Evolutionary conservation across 2,113 vertebrate species (phyloP), one percentile per base, ranked within the genome.

Genomic region (Pavo muticus): DNA sequence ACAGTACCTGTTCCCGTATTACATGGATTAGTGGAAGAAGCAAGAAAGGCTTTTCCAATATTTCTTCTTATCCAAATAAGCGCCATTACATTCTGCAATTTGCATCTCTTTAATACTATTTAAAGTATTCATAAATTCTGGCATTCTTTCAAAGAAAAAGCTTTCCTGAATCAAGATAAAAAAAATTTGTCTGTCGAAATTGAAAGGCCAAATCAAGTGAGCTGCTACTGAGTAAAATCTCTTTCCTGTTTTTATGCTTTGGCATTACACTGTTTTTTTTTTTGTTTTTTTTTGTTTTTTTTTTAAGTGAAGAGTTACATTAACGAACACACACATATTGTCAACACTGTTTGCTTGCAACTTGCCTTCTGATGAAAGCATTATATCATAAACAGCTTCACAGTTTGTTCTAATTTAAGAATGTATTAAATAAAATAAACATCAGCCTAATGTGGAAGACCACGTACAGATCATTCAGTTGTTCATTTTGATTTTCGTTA

Each of bases 341-440:
- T 32, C 67, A 75, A 23, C 29, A 91, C 64, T 50, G 14, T 4
- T 82, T 35, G 1, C 17, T 44, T 78, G 11, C 68, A 69, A 60
- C 14, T 47, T 75, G 37, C 2, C 25, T 75, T 23, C 57, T 6
- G 7, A 60, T 24, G 3, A 87, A 72, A 1, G 0, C 1, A 0
- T 21, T 79, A 5, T 14, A 27, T 71, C 71, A 78, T n/a, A 84
- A 88, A 57, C 47, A 82, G 10, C 3, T 57, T 12, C n/a, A 70
- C 35, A 29, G 68, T 84, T 81, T 87, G 42, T 35, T 84, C 23
- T 50, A 82, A 24, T 42, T 21, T 61, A 84, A 68, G 4, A 56
- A 72, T 60, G 86, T 44, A 56, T 82, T 88, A 37, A 0, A 3
- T 44, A 40, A 57, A 86, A 37, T 30, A 10, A 7, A 50, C 63